Base-by-base conservation (phyloP, 2,797 vertebrate genomes). In the Erpetoichthys calabaricus region DNA sequence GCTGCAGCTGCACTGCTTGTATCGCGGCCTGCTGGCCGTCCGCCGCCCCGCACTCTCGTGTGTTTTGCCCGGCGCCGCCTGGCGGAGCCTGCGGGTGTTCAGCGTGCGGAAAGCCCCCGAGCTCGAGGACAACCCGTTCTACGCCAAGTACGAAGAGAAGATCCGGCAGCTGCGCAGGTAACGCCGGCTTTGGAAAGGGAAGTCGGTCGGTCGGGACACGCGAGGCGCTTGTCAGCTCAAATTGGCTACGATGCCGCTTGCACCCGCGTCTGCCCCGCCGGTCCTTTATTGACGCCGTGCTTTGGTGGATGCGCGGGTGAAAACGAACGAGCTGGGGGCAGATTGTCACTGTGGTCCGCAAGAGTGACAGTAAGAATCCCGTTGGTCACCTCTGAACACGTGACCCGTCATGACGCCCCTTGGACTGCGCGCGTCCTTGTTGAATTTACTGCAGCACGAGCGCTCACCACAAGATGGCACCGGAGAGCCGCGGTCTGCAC, bases 151-250 rank as follows among this genome's bases (percentile, higher is more conserved):
- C 81, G 84, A 83, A 50, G 84, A 86, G 60, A 94, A 92, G 79
- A 94, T 98, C 71, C 81, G 83, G 70, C 80, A 85, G 59, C 80
- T 97, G 62, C 86, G 87, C 69, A 92, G 91, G 94, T 97, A 71
- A 68, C 78, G 47, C 57, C 8, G 51, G 6, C 3, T 42, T 4
- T 8, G 45, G 44, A 44, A 45, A 44, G 44, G 6, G 10, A 6
- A 8, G 2, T 5, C 8, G 1, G 44, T 8, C 2, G 25, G 25
- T 2, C 25, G 47, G 47, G 47, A n/a, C n/a, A 7, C n/a, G n/a
- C 7, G n/a, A 50, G 7, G 7, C 2, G 47, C 25, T 25, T 25
- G 25, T 25, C 2, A 25, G 2, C 25, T 25, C 25, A 25, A 25
- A 25, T 25, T 25, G 25, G 25, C 25, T 25, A 25, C 25, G 25